Base-by-base conservation (phyloP, 2,888 invertebrate genomes). In the Isoperla grammatica region DNA sequence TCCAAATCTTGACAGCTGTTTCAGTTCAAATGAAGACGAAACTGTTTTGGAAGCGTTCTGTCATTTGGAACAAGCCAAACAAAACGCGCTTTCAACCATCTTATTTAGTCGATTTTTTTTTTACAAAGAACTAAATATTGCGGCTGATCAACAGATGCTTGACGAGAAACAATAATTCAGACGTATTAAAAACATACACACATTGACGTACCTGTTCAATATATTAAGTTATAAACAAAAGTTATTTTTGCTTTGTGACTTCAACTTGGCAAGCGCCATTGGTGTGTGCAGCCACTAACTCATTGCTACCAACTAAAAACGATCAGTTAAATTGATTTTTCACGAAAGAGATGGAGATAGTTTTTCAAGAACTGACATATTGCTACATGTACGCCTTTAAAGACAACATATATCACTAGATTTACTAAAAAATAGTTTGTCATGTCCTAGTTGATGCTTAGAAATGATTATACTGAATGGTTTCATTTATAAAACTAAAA, bases 181-280 rank as follows among this genome's bases (percentile, higher is more conserved):
- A 45, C 9, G 12, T 12, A 45, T 17, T 9, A n/a, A 45, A 9
- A 45, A 45, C n/a, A 13, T n/a, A 17, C n/a, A 2, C 1, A 11
- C 9, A 45, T 15, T 11, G 13, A 45, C 19, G 8, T 45, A 19
- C 19, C 11, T 45, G 19, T 12, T 45, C 17, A 15, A 45, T 45
- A 15, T 12, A 45, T 15, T 43, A n/a, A 15, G 40, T 17, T 45
- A 45, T 45, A 45, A 45, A 45, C 45, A 45, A 45, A 45, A 13
- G 9, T 17, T 45, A 45, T 45, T 45, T 29, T 11, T 19, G 45
- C 45, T 45, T 45, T 45, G 45, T 45, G 45, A 3, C 40, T 40
- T 15, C 12, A 45, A 45, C 4, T 45, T 13, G 11, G 15, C 45
- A 45, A 17, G 15, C 45, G 45, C 45, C 45, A 45, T 45, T 45